These are phyloP conservation scores for Pteruthius melanotis DNA, from an alignment of 2,113 vertebrate species.

Conservation along the genomic window DNA sequence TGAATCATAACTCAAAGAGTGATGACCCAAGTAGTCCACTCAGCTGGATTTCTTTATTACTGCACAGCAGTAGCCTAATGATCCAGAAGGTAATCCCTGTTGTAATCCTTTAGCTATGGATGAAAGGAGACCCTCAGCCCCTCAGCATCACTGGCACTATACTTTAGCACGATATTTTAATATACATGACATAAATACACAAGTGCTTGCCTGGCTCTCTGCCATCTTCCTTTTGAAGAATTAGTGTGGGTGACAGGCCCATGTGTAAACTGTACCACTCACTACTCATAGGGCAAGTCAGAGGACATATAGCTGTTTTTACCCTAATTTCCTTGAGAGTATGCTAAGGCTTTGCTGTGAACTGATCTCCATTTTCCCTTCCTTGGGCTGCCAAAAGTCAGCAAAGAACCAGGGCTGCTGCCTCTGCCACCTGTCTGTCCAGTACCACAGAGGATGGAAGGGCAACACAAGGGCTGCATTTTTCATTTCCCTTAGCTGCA, in stretches of 20 bases:
- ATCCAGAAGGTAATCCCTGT: constrained; percentile 34
- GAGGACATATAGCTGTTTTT: background rate
- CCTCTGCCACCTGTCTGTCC: rapidly evolving
- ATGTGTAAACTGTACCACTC: background rate
- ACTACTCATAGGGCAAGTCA: background rate
- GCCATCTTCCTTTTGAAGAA: background rate
- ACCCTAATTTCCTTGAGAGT: background rate
- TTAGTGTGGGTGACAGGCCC: background rate
- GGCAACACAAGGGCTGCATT: background rate
- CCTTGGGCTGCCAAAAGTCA: background rate
- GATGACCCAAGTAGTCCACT: background rate
- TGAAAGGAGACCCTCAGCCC: background rate
- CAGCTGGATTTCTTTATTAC: constrained; percentile 45
- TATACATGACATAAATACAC: background rate
- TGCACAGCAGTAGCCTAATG: constrained; percentile 36
- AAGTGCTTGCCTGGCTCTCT: background rate
- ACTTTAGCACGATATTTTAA: background rate
- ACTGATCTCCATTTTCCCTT: background rate
- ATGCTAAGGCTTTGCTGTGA: background rate
- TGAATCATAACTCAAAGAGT: constrained; percentile 37
- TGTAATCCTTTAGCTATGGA: constrained; percentile 23
- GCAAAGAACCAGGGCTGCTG: background rate
- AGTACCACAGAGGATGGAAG: background rate
- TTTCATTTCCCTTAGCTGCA: background rate
- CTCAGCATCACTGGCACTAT: background rate